Evolutionary conservation across 2,113 vertebrate genomes (phyloP), one percentile per base, ranked within the genome.

Genomic region (Paracanthobrama guichenoti): DNA sequence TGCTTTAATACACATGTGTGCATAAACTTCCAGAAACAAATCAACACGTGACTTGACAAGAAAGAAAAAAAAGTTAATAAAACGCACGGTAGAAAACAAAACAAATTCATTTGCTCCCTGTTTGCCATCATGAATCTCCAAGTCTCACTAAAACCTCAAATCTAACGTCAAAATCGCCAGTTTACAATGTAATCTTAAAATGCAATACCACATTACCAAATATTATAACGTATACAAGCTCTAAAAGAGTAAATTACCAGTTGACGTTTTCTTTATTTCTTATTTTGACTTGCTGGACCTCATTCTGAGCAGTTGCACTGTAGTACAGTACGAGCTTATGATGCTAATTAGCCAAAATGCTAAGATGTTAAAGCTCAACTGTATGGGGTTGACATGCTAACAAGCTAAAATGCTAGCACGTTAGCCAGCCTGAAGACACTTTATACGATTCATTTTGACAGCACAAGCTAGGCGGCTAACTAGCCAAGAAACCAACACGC

Each of bases 31-130:
- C 28, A 35, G 13, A 22, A 72, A 72, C 22, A 24, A 39, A 26
- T 4, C 12, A 67, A 67, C 28, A 78, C 55, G 77, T 79, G 82
- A 55, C 71, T 82, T 31, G 50, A n/a, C 26, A 57, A 24, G 44
- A 14, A 14, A 13, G 3, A 46, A 53, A 18, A 22, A 77, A 87
- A 87, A 82, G 86, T 86, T 85, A 26, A 31, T n/a, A 14, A n/a
- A 57, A 55, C 62, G 48, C 9, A 12, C 72, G 6, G 7, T 20
- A 48, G 11, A 44, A 84, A 85, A 86, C 74, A 81, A 85, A 88
- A 88, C 87, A 85, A 88, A 73, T 85, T 83, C 86, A 86, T 89
- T 81, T 89, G 89, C 92, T 91, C 91, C 90, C 76, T 75, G 88
- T 88, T 46, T 74, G 72, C 69, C 71, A 86, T 73, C 86, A 67